phyloP scores from a whole-genome alignment of 2,797 vertebrate species.

The Denticeps clupeoides region DNA sequence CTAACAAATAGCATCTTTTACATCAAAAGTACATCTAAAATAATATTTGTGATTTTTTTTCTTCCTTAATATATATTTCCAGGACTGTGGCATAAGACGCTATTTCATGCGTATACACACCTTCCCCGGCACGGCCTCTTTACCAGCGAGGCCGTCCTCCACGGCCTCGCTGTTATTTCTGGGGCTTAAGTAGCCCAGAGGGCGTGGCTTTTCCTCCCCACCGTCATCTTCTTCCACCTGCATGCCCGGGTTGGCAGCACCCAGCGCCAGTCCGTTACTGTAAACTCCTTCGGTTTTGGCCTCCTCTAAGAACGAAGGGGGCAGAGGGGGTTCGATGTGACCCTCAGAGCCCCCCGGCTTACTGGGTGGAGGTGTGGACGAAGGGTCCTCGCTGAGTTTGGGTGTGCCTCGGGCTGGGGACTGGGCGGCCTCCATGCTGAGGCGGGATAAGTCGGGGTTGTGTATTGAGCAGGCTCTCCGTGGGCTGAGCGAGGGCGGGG shows the following conservation, averaged over 20 bases:
- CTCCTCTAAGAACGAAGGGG: slow-evolving; percentile 60
- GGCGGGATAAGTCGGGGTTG: slow-evolving; percentile 59
- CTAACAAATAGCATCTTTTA: background rate
- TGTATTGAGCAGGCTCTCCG: slow-evolving; percentile 62
- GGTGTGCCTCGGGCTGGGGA: slow-evolving; percentile 68
- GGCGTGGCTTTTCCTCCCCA: slow-evolving; percentile 40
- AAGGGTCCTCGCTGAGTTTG: slow-evolving; percentile 55
- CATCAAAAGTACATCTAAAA: background rate
- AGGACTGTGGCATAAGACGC: no score
- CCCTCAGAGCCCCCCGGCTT: slow-evolving; percentile 47
- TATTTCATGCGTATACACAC: slow-evolving; percentile 40
- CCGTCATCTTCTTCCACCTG: slow-evolving; percentile 38
- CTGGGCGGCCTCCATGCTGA: slow-evolving; percentile 62
- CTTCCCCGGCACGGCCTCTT: slow-evolving; percentile 45
- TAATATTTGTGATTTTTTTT: background rate
- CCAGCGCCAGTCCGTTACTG: slow-evolving; percentile 43
- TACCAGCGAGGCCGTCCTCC: slow-evolving; percentile 38
- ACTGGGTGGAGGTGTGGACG: slow-evolving; percentile 42
- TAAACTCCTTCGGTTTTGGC: slow-evolving; percentile 58
- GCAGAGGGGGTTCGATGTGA: slow-evolving; percentile 51
- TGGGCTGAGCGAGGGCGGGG: slow-evolving; percentile 61
- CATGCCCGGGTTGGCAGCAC: slow-evolving; percentile 37
- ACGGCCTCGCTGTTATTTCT: slow-evolving; percentile 41
- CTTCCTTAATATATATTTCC: background rate
- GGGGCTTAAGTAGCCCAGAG: slow-evolving; percentile 49